Evolutionary conservation across 1,140 invertebrate species (phyloP).

Genomic region (Kradibia gibbosae): DNA sequence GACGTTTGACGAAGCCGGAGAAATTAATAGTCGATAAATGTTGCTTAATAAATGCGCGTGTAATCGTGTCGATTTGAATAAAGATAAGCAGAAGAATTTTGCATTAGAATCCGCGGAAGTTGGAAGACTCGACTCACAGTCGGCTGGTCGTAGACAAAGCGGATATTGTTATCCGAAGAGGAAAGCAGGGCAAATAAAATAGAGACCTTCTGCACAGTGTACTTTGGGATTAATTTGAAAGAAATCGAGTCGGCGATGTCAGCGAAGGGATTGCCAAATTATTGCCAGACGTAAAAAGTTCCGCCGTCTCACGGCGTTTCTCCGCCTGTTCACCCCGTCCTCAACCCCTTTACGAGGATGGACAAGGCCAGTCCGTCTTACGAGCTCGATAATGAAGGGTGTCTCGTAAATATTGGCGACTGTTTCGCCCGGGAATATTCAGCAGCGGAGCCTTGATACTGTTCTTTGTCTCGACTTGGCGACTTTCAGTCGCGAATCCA

Average conservation of each 20-base stretch:
- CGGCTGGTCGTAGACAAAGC: too few relatives aligned
- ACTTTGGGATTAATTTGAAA: too few relatives aligned
- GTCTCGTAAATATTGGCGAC: slow-evolving; percentile 28
- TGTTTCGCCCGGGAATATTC: neutral
- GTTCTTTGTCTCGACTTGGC: slow-evolving; percentile 27
- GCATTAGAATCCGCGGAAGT: neutral
- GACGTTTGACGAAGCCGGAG: neutral
- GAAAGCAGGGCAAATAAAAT: neutral
- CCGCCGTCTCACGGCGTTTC: neutral
- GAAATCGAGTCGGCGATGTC: too few relatives aligned
- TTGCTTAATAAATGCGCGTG: neutral
- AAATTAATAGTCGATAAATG: neutral
- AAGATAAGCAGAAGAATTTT: neutral
- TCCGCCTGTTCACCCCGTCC: neutral
- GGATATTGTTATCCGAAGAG: neutral
- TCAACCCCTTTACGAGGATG: neutral
- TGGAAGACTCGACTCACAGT: too few relatives aligned
- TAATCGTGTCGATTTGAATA: neutral
- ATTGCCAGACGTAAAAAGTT: neutral
- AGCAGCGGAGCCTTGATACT: neutral
- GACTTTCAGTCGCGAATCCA: neutral
- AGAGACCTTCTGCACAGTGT: neutral
- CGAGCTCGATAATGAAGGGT: neutral
- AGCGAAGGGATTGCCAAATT: neutral
- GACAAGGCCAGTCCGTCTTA: neutral